Evolutionary conservation across 2,797 vertebrate species (phyloP).

Genomic region (Myotis pilosus): DNA sequence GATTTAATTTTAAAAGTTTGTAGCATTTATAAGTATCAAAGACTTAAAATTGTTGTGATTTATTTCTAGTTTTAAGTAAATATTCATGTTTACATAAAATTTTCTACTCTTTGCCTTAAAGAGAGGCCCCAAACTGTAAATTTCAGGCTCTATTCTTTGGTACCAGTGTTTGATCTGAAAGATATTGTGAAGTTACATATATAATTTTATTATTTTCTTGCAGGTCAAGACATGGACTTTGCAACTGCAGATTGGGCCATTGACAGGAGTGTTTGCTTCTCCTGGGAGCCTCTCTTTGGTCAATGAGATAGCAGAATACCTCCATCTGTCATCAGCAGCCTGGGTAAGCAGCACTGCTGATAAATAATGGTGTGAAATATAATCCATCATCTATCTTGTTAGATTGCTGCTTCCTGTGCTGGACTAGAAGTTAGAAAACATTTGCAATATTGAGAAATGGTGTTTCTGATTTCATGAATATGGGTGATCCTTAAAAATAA

Average conservation of each 20-base stretch:
- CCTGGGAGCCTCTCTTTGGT: neutral
- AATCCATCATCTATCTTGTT: neutral
- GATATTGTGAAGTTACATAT: neutral
- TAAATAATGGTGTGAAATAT: constrained; percentile 31
- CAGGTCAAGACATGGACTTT: neutral
- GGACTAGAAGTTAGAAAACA: constrained; percentile 11
- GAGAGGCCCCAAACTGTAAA: neutral
- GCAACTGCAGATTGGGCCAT: neutral
- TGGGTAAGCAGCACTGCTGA: neutral
- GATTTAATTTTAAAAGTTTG: neutral
- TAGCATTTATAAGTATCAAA: constrained; percentile 32
- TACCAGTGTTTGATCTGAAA: constrained; percentile 9
- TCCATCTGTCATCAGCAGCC: constrained; percentile 20
- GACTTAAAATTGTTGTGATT: neutral
- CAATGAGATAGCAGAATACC: constrained; percentile 15
- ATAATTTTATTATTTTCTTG: neutral
- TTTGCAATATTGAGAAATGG: neutral
- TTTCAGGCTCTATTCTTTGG: neutral
- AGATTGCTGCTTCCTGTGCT: neutral
- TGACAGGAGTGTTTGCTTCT: neutral
- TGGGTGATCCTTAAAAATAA: neutral
- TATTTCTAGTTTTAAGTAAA: constrained; percentile 31
- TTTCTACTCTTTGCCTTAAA: constrained; percentile 6
- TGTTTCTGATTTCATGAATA: neutral
- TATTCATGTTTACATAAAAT: neutral